Percentiles rank a stretch among this genome's conserved stretches.
phyloP scores from a whole-genome alignment of 1,140 invertebrate genomes.

The Panagrolaimus sp. region DNA sequence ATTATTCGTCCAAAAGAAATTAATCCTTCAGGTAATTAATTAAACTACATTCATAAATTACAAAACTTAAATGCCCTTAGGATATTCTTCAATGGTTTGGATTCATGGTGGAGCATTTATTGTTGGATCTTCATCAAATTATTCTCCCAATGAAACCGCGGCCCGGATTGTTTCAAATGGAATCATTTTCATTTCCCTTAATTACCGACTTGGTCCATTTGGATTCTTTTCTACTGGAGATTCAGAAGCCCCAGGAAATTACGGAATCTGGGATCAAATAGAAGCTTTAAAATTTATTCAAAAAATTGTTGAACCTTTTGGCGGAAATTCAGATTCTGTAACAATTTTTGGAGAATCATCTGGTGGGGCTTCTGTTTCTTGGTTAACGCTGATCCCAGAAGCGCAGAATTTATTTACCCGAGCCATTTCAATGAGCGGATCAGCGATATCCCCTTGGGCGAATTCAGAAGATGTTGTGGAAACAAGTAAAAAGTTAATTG shows the following conservation, averaged over 20 bases:
- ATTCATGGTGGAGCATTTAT: constrained; percentile 46
- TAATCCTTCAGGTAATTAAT: neutral
- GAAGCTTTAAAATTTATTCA: constrained; percentile 66
- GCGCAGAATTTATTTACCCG: neutral
- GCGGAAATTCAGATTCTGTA: constrained; percentile 84
- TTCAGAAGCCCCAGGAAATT: constrained; percentile 75
- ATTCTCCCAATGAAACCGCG: constrained; percentile 26
- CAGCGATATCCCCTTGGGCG: neutral
- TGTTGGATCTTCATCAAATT: constrained; percentile 28
- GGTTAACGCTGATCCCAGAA: constrained; percentile 68
- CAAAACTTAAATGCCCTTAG: no score
- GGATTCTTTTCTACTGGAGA: constrained; percentile 35
- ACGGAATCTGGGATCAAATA: constrained; percentile 77
- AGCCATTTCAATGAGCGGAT: neutral
- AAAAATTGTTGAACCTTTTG: constrained; percentile 84
- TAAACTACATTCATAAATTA: no score
- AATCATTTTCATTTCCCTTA: constrained; percentile 38
- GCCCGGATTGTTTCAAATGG: constrained; percentile 42
- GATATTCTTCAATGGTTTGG: constrained; percentile 24
- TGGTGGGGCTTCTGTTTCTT: constrained; percentile 77
- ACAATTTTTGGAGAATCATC: constrained; percentile 74
- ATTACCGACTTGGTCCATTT: constrained; percentile 39
- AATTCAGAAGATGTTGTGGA: neutral
- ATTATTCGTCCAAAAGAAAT: neutral
- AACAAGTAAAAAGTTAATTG: no score